Percentiles rank a stretch among this genome's conserved stretches.
These are phyloP conservation scores for Diplodus puntazzo DNA, from an alignment of 2,797 vertebrate genomes.

Conservation along the genomic window DNA sequence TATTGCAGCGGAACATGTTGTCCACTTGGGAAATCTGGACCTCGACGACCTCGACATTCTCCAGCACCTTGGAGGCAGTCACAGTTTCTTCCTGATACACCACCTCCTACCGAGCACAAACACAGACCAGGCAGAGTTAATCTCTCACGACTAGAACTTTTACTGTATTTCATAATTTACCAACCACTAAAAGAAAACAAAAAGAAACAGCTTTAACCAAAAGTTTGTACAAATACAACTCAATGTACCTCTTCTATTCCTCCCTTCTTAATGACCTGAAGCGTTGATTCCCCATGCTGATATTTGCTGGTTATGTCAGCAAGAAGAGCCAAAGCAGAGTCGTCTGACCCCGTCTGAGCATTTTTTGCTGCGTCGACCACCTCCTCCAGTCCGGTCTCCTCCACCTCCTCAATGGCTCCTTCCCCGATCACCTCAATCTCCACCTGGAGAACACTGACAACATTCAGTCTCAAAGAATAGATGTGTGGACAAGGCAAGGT, in stretches of 20 bases:
- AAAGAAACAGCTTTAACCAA: not conserved
- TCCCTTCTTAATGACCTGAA: constrained; percentile 83
- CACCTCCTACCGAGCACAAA: constrained; percentile 73
- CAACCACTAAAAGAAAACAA: not conserved
- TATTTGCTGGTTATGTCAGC: constrained; percentile 99
- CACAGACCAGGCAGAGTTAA: constrained; percentile 7
- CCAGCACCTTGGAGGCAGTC: constrained; percentile 91
- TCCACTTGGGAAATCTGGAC: constrained; percentile 97
- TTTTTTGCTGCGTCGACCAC: constrained; percentile 90
- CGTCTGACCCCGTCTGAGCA: constrained; percentile 90
- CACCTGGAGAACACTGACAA: constrained; percentile 74
- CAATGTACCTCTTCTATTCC: constrained; percentile 79
- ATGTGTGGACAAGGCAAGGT: not conserved
- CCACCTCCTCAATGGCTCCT: constrained; percentile 88
- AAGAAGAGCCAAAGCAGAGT: constrained; percentile 95
- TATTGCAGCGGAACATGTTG: constrained; percentile 96
- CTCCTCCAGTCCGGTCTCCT: constrained; percentile 90
- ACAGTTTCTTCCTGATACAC: constrained; percentile 86
- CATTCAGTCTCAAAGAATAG: not conserved
- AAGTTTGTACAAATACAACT: not conserved
- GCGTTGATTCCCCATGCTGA: constrained; percentile 90
- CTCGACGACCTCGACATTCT: constrained; percentile 96
- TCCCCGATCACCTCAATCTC: constrained; percentile 94
- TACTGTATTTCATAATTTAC: not conserved
- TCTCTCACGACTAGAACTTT: not conserved